Base-by-base conservation (phyloP, 2,113 vertebrate species). In the Pygoscelis antarcticus region DNA sequence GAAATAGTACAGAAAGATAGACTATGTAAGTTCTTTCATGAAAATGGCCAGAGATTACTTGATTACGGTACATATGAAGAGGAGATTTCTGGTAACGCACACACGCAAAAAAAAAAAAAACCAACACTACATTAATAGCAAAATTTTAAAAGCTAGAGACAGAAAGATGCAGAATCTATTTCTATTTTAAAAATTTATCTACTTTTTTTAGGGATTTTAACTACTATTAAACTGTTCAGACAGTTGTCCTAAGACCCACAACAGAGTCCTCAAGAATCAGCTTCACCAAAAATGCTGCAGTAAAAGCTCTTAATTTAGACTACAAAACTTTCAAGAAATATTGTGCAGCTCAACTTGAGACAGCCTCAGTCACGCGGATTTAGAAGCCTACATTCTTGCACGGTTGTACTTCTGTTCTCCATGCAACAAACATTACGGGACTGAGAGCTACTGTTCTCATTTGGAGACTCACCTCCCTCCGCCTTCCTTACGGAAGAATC, bases 381-480 rank as follows among this genome's bases (percentile, higher is more conserved):
- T 34, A 60, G 65, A 94, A 91, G n/a, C 30, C 13, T 17, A 26
- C n/a, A 10, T 47, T 51, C 30, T 34, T 47, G 38, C 40, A 29
- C 12, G 11, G 76, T 65, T 54, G 34, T 34, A 82, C 21, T 47
- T 81, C 40, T 34, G 16, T 62, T 89, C 40, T 61, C 58, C 58
- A 44, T 0, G 0, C 26, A 30, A 49, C 19, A 83, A 87, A 60
- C 5, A 0, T 38, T 17, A 72, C 16, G 16, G 23, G 30, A 66
- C 13, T 26, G 4, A 77, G 21, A 36, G n/a, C 16, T 83, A 49
- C 30, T 7, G 10, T 54, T 71, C 44, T 42, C 21, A 47, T 60
- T 40, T 44, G 70, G 13, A 90, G 34, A 40, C 32, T 34, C 2
- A 1, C 16, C 23, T 51, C 40, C 55, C 32, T 60, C 40, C 34